Evolutionary conservation across 1,140 invertebrate genomes (phyloP), one percentile per base, ranked within the genome.

Genomic region (Alviniconcha marisindica): DNA sequence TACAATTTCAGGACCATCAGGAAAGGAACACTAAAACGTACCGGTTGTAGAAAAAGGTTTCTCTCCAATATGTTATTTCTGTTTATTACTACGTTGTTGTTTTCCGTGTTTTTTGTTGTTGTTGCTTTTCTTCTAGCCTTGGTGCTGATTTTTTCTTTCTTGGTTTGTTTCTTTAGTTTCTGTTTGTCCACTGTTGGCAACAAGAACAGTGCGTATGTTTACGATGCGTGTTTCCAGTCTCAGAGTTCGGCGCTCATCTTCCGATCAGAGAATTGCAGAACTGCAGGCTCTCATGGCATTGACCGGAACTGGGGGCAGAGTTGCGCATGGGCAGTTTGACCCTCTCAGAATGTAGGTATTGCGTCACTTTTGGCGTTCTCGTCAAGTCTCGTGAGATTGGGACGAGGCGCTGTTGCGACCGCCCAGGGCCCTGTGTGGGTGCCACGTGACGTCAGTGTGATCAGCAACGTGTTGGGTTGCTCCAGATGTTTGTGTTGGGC

Each of bases 231-330:
- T n/a, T 77, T 82, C 60, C 82, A 48, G 79, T 80, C 71, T 71
- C 87, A 89, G 89, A 88, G 63, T 85, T 56, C 89, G 87, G 77
- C 78, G 89, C 51, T 88, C 89, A 14, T 87, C 88, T 56, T 89
- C 89, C 24, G 90, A 91, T 83, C 89, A 90, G 84, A 82, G 90
- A 81, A 89, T 91, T 33, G 87, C 89, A 28, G 90, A 91, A 69
- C 80, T 91, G 31, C 86, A 89, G 82, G 90, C 90, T 54, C 84
- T 89, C 71, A 85, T 89, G 38, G 90, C 90, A 48, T 74, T 91
- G 60, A 80, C 85, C 69, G 83, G 82, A 80, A 82, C 80, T 51
- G 74, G 84, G n/a, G 84, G 86, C 28, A 60, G 79, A 36, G 84
- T 90, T 77, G 87, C 85, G 18, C 88, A 91, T 82, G 90, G 90